Base-by-base conservation (phyloP, 2,113 vertebrate genomes). In the Strix aluco region DNA sequence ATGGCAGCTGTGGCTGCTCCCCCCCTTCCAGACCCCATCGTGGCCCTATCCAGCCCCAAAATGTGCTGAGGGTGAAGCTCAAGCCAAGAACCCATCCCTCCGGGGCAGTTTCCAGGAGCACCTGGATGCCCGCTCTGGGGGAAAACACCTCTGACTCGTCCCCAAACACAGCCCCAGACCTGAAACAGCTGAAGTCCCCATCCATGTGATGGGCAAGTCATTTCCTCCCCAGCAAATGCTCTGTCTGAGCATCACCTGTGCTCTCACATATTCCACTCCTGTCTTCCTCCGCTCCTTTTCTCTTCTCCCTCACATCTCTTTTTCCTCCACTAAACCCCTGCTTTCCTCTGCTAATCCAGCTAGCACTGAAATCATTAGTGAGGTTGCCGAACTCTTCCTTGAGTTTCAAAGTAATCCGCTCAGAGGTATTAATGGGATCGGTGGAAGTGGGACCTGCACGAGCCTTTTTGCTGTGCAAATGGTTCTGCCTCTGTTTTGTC, bases 131-230 rank as follows among this genome's bases (percentile, higher is more conserved):
- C 3, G 2, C 25, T 46, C 17, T 58, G 17, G 20, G 13, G 19
- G 3, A 36, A 49, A 72, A 36, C 4, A 5, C 22, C n/a, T 52
- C 38, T 9, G 3, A 54, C 38, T 30, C 32, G 29, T 22, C 54
- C 22, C 40, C 44, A 65, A 11, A 30, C 40, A 32, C 54, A 81
- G 47, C 9, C 51, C n/a, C 22, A 54, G 34, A 66, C 40, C 46
- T 49, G 38, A 29, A 55, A 46, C 19, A 36, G 11, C n/a, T 32
- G 11, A 47, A 65, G 13, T 36, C n/a, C 15, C 63, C 7, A 27
- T 27, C 21, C n/a, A 30, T 2, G 1, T 12, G 11, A n/a, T 0
- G 1, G 38, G 59, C 8, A 20, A 21, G 20, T n/a, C 49, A 44
- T 61, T 46, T 54, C 40, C 47, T 23, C 29, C n/a, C 58, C 42